These are phyloP conservation scores for Phymatocera aterrima DNA, from an alignment of 2,888 invertebrate genomes.

Conservation along the genomic window DNA sequence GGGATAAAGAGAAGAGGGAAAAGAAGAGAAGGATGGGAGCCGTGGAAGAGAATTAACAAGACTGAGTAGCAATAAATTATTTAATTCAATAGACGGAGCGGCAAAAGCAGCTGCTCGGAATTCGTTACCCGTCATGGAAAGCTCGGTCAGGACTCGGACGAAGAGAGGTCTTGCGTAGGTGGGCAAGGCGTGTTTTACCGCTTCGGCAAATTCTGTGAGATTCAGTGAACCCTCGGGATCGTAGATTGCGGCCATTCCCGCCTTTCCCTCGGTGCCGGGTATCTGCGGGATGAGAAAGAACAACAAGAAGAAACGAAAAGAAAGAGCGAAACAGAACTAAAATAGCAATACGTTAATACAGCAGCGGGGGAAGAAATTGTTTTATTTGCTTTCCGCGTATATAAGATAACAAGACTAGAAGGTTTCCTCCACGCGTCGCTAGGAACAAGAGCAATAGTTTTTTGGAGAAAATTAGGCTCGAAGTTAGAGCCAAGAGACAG, in stretches of 20 bases:
- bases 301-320: not conserved
- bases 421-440: no score
- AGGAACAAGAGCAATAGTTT: no score
- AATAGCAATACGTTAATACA: no score
- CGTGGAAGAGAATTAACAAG: not conserved
- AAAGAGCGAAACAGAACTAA: not conserved
- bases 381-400: no score
- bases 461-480: no score
- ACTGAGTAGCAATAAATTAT: conserved; percentile 28
- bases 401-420: no score
- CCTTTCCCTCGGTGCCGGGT: conserved; percentile 88
- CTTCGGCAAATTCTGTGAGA: conserved; percentile 79
- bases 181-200: conserved; percentile 85
- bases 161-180: conserved; percentile 93
- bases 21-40: not conserved
- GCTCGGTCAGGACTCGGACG: conserved; percentile 84
- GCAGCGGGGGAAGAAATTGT: no score
- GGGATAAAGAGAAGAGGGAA: not conserved
- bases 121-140: conserved; percentile 84
- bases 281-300: conserved; percentile 76
- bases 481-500: no score
- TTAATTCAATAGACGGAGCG: conserved; percentile 41
- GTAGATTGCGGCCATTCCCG: conserved; percentile 95
- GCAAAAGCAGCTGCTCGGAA: not conserved
- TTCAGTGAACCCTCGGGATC: conserved; percentile 81